Evolutionary conservation across 92 coral and sea anemone species (phyloP).

Genomic region (Epizoanthus stellaris): DNA sequence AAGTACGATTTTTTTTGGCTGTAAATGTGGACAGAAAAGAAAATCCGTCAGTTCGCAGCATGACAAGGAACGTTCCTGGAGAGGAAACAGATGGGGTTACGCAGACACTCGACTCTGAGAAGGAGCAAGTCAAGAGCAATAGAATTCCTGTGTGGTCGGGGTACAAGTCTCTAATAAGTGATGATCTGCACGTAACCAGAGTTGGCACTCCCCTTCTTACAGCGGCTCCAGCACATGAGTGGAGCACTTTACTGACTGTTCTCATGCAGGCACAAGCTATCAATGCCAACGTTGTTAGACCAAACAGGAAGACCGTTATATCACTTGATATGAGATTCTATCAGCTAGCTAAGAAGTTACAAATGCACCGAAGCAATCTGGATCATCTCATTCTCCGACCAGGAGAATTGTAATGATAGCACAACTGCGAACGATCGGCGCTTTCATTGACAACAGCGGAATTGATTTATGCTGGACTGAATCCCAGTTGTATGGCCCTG

Average conservation of each 20-base stretch:
- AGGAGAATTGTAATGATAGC: not conserved
- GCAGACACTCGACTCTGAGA: not conserved
- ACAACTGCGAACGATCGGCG: not conserved
- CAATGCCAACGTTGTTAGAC: not conserved
- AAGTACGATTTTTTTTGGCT: conserved; percentile 53
- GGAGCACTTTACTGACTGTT: conserved; percentile 28
- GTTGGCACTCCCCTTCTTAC: conserved; percentile 12
- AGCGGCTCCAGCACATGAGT: conserved; percentile 41
- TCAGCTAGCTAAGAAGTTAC: conserved; percentile 29
- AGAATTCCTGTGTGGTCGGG: conserved; percentile 30
- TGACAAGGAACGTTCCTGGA: too few relatives aligned
- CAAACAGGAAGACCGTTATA: conserved; percentile 20
- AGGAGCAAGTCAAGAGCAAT: not conserved
- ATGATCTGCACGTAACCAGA: conserved; percentile 2
- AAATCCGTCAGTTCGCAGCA: conserved; percentile 17
- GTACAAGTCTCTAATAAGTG: conserved; percentile 22
- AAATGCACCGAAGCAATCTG: conserved; percentile 7
- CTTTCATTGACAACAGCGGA: conserved; percentile 49
- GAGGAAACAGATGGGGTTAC: too few relatives aligned
- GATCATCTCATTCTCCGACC: conserved; percentile 16
- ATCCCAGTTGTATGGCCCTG: conserved; percentile 54
- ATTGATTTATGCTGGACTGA: conserved; percentile 57
- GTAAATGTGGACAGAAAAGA: too few relatives aligned
- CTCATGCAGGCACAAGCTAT: not conserved
- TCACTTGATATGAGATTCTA: not conserved